Conservation (phyloP, 2,888 invertebrate species). For the Bembecia ichneumoniformis region DNA sequence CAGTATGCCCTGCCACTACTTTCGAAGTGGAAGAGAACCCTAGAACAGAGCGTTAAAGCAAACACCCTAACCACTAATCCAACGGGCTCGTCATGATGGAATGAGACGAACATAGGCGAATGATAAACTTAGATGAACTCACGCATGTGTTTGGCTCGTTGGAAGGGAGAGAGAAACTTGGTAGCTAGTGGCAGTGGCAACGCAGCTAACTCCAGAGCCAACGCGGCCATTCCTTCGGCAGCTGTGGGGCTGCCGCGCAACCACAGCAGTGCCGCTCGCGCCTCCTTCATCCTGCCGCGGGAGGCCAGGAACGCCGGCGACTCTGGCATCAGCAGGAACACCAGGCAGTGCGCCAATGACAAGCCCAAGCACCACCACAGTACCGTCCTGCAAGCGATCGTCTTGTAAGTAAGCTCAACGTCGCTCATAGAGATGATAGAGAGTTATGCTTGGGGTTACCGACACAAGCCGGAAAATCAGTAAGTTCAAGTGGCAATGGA, state of each 20-base stretch:
- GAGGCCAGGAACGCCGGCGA: slow-evolving; percentile 48
- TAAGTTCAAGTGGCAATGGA: no score
- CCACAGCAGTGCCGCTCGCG: slow-evolving; percentile 35
- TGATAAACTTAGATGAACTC: slow-evolving; percentile 18
- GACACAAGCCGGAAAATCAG: no score
- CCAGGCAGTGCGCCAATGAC: slow-evolving; percentile 32
- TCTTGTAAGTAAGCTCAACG: no score
- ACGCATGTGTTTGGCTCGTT: slow-evolving; percentile 35
- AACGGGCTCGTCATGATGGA: no score
- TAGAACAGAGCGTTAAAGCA: no score
- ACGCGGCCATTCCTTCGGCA: slow-evolving; percentile 15
- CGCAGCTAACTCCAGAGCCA: slow-evolving; percentile 22
- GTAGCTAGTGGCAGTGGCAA: slow-evolving; percentile 28
- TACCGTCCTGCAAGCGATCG: slow-evolving; percentile 33
- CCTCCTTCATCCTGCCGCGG: slow-evolving; percentile 34
- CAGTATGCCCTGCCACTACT: no score
- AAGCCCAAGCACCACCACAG: slow-evolving; percentile 34
- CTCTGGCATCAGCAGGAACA: slow-evolving; percentile 39
- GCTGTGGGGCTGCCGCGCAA: slow-evolving; percentile 20
- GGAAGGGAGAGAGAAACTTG: slow-evolving; percentile 17
- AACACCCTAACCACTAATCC: no score
- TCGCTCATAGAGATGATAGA: no score
- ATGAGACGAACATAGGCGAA: not conserved
- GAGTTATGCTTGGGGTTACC: no score
- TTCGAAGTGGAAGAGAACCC: no score